Evolutionary conservation across 2,113 vertebrate genomes (phyloP), one percentile per base, ranked within the genome.

Genomic region (Carassius gibelio): DNA sequence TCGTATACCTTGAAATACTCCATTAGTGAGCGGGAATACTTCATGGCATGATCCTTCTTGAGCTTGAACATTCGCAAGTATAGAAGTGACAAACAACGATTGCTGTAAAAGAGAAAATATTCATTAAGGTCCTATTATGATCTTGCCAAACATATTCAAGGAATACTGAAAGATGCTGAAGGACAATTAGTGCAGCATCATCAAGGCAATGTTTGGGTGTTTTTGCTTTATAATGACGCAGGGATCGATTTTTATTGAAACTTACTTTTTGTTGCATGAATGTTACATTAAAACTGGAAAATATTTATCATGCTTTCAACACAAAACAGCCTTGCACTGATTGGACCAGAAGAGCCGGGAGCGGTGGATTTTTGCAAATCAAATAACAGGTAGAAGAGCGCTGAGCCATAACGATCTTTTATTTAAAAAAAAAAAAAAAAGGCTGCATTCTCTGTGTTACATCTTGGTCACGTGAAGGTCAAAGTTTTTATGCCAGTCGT

Each of bases 51-150:
- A 93, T 99, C 98, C 93, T 98, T 99, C 94, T 99, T 99, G 94
- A 99, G 94, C 93, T 97, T 98, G 94, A 99, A 99, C 98, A 99
- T 99, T 93, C 98, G 95, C 94, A 99, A 95, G 93, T 99, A 99
- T 90, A 99, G 96, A 93, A 99, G 97, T 87, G 98, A 99, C 93
- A 99, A 96, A 93, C 98, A 99, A 91, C 97, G 96, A 94, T 99
- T 98, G 94, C 98, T 99, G 92, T 90, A 93, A 95, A 92, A 93
- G 92, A 90, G 91, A 93, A 91, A 17, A 62, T 11, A 19, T 9
- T 36, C 50, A 79, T 42, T 59, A 38, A 5, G 19, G 52, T 78
- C 10, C 26, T 15, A 52, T 59, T 79, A 61, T 19, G 26, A 76
- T 55, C 30, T 8, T n/a, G 11, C 15, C 21, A 52, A 30, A 75